A percentile compares a stretch with the other conserved stretches of the same genome.
Evolutionary conservation across 2,113 vertebrate species (phyloP).

Genomic region (Dromiciops gliroides): DNA sequence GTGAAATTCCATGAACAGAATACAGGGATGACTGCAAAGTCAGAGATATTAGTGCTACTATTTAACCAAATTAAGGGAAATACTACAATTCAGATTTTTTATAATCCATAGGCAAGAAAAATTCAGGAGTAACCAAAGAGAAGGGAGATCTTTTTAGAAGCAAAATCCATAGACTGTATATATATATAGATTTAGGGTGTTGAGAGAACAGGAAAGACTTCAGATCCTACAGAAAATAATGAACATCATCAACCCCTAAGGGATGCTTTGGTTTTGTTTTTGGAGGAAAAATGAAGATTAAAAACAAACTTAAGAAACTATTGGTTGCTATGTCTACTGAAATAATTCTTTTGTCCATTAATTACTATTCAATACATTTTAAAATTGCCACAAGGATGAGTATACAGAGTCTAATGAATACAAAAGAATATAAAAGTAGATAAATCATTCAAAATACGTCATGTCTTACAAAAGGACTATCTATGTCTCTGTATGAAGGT

Average conservation of each 20-base stretch:
- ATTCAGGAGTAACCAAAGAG: constrained; percentile 47
- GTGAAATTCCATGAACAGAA: constrained; percentile 19
- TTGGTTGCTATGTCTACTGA: constrained; percentile 71
- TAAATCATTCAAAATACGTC: constrained; percentile 62
- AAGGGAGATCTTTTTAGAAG: constrained; percentile 64
- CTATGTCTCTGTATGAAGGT: constrained; percentile 28
- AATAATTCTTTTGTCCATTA: constrained; percentile 76
- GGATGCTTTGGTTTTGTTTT: constrained; percentile 45
- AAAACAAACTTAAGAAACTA: constrained; percentile 68
- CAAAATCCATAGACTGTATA: constrained; percentile 57
- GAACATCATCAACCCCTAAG: constrained; percentile 59
- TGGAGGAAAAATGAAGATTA: constrained; percentile 47
- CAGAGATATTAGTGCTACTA: not conserved
- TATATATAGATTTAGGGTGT: constrained; percentile 40
- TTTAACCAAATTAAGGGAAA: constrained; percentile 29
- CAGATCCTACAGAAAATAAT: constrained; percentile 67
- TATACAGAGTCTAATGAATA: constrained; percentile 66
- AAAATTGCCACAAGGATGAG: constrained; percentile 69
- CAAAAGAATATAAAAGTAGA: constrained; percentile 58
- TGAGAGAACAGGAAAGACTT: constrained; percentile 63
- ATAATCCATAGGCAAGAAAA: constrained; percentile 1
- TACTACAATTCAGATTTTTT: not conserved
- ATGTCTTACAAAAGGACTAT: constrained; percentile 44
- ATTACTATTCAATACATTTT: constrained; percentile 75
- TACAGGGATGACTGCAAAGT: constrained; percentile 58